A percentile compares a stretch with the other conserved stretches of the same genome.
Evolutionary conservation across 2,888 invertebrate species (phyloP).

Genomic region (Zhengitettix transpicula): DNA sequence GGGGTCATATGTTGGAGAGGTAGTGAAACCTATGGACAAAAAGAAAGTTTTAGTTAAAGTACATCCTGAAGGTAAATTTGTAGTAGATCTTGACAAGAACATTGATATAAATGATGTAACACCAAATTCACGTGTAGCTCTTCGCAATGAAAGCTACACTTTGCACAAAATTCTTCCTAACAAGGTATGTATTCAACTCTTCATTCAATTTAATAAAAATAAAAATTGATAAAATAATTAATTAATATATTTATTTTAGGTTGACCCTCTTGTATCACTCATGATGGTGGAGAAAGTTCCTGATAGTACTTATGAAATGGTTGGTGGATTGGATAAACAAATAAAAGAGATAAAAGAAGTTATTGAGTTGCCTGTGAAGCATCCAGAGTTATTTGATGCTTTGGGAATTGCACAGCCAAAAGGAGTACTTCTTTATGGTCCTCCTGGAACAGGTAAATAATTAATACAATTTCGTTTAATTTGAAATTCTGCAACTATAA

Average conservation of each 20-base stretch:
- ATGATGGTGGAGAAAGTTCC: slow-evolving; percentile 99
- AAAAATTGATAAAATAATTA: not conserved
- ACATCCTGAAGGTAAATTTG: slow-evolving; percentile 98
- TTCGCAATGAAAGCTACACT: slow-evolving; percentile 96
- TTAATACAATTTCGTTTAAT: not conserved
- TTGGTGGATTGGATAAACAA: slow-evolving; percentile 97
- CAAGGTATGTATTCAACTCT: slow-evolving; percentile 39
- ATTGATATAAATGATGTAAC: slow-evolving; percentile 97
- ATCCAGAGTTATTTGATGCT: slow-evolving; percentile 98
- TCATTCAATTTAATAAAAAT: not conserved
- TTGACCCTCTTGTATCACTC: slow-evolving; percentile 93
- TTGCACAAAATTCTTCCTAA: slow-evolving; percentile 97
- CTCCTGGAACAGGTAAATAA: slow-evolving; percentile 58
- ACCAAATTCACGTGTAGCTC: slow-evolving; percentile 91
- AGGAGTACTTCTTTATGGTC: slow-evolving; percentile 92
- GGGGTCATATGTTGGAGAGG: slow-evolving; percentile 98
- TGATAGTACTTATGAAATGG: slow-evolving; percentile 99
- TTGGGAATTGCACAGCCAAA: slow-evolving; percentile 98
- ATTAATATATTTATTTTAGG: slow-evolving; percentile 27
- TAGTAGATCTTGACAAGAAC: slow-evolving; percentile 97
- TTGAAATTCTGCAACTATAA: not conserved
- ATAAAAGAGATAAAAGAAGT: slow-evolving; percentile 99
- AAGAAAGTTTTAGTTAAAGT: slow-evolving; percentile 99
- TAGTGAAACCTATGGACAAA: slow-evolving; percentile 99
- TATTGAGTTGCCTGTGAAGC: slow-evolving; percentile 96